phyloP scores from a whole-genome alignment of 2,797 vertebrate genomes.

The Dendrocincla fuliginosa region DNA sequence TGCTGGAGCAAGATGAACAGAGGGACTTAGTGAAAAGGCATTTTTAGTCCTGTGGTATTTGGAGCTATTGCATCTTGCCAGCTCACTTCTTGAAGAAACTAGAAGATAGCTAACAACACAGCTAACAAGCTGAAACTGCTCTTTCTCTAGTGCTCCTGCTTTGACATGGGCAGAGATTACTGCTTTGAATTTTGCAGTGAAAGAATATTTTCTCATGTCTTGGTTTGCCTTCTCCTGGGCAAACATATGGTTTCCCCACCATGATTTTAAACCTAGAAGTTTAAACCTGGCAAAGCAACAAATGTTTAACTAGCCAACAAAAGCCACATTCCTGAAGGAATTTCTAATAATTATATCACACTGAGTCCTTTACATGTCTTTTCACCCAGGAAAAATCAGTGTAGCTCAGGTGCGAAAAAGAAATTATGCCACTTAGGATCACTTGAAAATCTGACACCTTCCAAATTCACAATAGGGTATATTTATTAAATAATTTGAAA shows the following conservation, averaged over 20 bases:
- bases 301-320: background rate
- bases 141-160: background rate
- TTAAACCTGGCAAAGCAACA: slow-evolving; percentile 8
- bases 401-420: background rate
- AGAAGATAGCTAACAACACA: background rate
- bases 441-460: background rate
- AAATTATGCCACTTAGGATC: background rate
- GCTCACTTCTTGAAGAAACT: background rate
- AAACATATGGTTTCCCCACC: background rate
- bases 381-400: background rate
- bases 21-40: background rate
- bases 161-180: background rate
- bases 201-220: background rate
- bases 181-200: background rate
- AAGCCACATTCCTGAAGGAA: slow-evolving; percentile 8
- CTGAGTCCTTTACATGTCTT: background rate
- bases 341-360: background rate
- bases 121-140: background rate
- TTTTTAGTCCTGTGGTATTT: background rate
- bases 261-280: background rate
- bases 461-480: background rate
- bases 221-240: background rate
- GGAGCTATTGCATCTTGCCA: background rate
- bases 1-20: background rate
- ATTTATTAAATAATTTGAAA: background rate